Conservation (phyloP, 2,113 vertebrate genomes). For the Laticauda colubrina region DNA sequence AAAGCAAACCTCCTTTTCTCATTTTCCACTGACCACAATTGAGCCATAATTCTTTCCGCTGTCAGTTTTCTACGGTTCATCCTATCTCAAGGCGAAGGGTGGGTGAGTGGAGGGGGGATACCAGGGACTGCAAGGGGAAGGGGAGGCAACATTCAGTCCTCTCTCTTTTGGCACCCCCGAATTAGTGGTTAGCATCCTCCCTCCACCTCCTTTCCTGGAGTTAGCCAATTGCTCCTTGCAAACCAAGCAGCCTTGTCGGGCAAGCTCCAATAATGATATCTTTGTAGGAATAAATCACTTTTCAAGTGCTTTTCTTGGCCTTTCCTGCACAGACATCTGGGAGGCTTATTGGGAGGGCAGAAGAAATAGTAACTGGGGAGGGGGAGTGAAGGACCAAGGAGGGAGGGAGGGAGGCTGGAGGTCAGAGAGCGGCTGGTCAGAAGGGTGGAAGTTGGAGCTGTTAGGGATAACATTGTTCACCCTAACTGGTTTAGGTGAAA, state of each 20-base stretch:
- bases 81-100: background rate
- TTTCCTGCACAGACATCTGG: no score
- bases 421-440: no score
- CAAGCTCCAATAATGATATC: background rate
- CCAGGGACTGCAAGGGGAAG: background rate
- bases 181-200: background rate
- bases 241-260: background rate
- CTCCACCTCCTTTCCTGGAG: background rate
- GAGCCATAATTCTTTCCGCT: background rate
- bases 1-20: background rate
- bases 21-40: background rate
- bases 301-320: background rate
- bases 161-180: fast-evolving
- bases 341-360: no score
- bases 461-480: no score
- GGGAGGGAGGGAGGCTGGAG: background rate
- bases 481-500: no score
- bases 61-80: background rate
- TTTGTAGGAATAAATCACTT: background rate
- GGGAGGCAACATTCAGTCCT: fast-evolving
- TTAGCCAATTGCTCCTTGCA: background rate
- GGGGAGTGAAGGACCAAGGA: background rate
- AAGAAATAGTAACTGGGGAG: no score
- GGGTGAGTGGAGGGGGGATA: background rate
- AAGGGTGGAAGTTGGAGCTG: background rate